Evolutionary conservation across 2,113 vertebrate species (phyloP), one percentile per base, ranked within the genome.

Genomic region (Sorex fumeus): DNA sequence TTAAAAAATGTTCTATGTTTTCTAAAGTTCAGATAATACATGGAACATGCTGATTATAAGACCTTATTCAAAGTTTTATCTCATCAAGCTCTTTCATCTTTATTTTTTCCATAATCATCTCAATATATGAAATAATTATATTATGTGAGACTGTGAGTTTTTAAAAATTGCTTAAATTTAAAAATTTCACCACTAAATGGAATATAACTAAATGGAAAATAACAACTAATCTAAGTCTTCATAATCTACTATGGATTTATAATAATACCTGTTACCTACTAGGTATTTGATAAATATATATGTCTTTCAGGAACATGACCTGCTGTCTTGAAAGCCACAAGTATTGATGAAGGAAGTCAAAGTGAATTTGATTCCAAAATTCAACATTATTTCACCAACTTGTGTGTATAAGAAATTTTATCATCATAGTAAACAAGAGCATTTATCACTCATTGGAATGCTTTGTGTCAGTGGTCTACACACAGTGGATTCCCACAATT

Each of bases 131-230:
- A 74, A 62, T 87, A 62, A 81, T 75, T 84, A 28, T 40, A 0
- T 12, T 53, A 53, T 53, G 53, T 60, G 6, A 60, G 57, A 19
- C 18, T 60, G 21, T 53, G 40, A 11, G 62, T 15, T 84, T 80
- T 72, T 64, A 8, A 43, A 19, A 80, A 67, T 83, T 84, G 19
- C 8, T 91, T 90, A n/a, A n/a, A n/a, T n/a, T n/a, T n/a, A n/a
- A n/a, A n/a, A n/a, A 40, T 70, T 76, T 90, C 40, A 43, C 72
- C n/a, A n/a, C 8, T 47, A 57, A 2, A 18, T 6, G 6, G 4
- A 40, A n/a, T 79, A 11, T 4, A 34, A 3, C 27, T 40, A 40
- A 40, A 40, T 40, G 40, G 2, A 88, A 1, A 90, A 7, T n/a
- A 66, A 93, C 2, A 64, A 53, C 3, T 72, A 32, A 40, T 45